These are phyloP conservation scores for Cotesia vestalis DNA, from an alignment of 1,140 invertebrate genomes.

Conservation along the genomic window DNA sequence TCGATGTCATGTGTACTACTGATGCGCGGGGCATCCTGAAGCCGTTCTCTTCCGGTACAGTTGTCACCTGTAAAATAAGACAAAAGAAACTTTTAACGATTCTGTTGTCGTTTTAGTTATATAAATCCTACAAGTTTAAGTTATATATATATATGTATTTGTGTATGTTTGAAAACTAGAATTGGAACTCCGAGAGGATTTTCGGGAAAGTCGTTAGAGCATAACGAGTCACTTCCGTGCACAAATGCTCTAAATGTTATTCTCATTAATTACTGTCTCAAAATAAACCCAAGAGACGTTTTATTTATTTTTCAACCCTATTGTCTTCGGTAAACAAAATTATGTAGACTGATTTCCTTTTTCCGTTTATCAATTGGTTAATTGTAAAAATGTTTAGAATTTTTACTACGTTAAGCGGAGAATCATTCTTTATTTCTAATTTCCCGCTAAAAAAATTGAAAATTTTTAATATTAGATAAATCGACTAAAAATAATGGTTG, in stretches of 20 bases:
- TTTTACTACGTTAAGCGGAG: no score
- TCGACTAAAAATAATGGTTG: no score
- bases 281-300: neutral
- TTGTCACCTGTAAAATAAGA: constrained; percentile 60
- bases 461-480: no score
- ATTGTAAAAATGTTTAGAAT: no score
- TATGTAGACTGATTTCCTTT: no score
- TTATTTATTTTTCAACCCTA: neutral
- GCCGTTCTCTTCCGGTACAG: constrained; percentile 61
- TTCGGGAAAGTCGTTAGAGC: constrained; percentile 14
- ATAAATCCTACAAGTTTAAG: neutral
- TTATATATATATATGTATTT: neutral
- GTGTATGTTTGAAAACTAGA: constrained; percentile 1
- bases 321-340: neutral
- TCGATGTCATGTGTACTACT: constrained; percentile 64
- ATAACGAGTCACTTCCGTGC: constrained; percentile 11
- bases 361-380: no score
- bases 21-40: constrained; percentile 63
- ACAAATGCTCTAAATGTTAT: constrained; percentile 6
- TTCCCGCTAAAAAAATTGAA: no score
- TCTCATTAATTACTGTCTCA: constrained; percentile 18
- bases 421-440: no score
- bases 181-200: neutral
- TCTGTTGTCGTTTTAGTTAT: neutral
- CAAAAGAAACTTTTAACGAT: constrained; percentile 26